Evolutionary conservation across 2,888 invertebrate species (phyloP).

Genomic region (Chrysotoxum bicinctum): DNA sequence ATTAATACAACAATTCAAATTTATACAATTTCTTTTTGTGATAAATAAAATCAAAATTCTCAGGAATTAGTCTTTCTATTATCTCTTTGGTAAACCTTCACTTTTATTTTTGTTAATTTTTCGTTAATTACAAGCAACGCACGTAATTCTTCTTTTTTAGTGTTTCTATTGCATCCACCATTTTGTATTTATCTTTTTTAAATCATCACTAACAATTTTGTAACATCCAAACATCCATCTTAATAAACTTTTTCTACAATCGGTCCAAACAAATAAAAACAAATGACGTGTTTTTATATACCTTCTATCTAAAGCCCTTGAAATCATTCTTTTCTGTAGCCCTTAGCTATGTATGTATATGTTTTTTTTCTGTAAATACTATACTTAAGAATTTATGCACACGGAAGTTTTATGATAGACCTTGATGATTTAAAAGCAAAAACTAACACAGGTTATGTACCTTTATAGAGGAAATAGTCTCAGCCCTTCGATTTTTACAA

Average conservation of each 20-base stretch:
- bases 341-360: constrained; percentile 20
- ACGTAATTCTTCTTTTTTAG: background rate
- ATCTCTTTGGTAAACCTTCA: background rate
- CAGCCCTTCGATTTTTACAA: constrained; percentile 56
- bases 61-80: too few species aligned
- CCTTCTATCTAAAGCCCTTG: constrained; percentile 27
- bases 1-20: too few species aligned
- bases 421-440: constrained; percentile 38
- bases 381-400: constrained; percentile 47
- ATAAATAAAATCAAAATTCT: too few species aligned
- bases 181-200: background rate
- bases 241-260: constrained; percentile 25
- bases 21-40: too few species aligned
- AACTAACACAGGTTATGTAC: background rate
- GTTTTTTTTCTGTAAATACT: constrained; percentile 31
- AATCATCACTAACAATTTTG: background rate
- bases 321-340: background rate
- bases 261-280: constrained; percentile 15
- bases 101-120: background rate
- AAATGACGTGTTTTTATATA: background rate
- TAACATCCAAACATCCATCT: background rate
- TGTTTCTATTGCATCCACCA: background rate
- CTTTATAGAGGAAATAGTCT: constrained; percentile 4
- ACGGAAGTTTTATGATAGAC: constrained; percentile 47
- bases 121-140: background rate